phyloP scores from a whole-genome alignment of 1,140 invertebrate species.

The Drosophila willistoni region DNA sequence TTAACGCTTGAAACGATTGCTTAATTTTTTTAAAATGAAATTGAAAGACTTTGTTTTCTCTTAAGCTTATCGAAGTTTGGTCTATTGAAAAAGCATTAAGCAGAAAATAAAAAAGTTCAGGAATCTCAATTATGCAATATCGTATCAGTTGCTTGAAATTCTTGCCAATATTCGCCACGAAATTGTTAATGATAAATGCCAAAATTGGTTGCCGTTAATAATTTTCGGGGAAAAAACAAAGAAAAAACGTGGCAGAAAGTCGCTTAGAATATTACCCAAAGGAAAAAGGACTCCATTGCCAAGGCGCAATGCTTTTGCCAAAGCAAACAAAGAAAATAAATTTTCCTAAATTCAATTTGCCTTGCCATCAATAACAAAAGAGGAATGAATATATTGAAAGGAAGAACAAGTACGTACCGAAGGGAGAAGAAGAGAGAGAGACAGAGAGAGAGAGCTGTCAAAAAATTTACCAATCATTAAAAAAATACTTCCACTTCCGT shows the following conservation, averaged over 20 bases:
- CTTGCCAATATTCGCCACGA: not conserved
- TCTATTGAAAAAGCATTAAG: too few species aligned
- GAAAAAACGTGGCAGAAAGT: not conserved
- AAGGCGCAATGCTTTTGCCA: slow-evolving; percentile 15
- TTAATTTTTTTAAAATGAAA: too few species aligned
- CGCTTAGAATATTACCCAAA: not conserved
- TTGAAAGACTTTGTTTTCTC: too few species aligned
- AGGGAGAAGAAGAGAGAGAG: slow-evolving; percentile 30
- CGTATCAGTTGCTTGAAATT: not conserved
- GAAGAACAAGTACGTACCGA: slow-evolving; percentile 40
- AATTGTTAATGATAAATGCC: slow-evolving; percentile 8
- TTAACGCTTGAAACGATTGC: too few species aligned
- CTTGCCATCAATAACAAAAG: slow-evolving; percentile 80
- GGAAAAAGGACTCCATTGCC: not conserved
- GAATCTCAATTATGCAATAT: not conserved
- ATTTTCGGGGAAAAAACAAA: not conserved
- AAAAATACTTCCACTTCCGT: slow-evolving; percentile 77
- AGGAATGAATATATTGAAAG: slow-evolving; percentile 61
- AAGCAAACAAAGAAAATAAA: slow-evolving; percentile 68
- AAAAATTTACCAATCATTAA: slow-evolving; percentile 82
- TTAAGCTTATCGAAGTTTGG: too few species aligned
- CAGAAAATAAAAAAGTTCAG: too few species aligned
- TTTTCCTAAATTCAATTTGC: slow-evolving; percentile 75
- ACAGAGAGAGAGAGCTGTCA: slow-evolving; percentile 45
- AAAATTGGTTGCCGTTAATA: slow-evolving; percentile 4